Conservation (phyloP, 2,797 vertebrate species). For the Phataginus tetradactyla region DNA sequence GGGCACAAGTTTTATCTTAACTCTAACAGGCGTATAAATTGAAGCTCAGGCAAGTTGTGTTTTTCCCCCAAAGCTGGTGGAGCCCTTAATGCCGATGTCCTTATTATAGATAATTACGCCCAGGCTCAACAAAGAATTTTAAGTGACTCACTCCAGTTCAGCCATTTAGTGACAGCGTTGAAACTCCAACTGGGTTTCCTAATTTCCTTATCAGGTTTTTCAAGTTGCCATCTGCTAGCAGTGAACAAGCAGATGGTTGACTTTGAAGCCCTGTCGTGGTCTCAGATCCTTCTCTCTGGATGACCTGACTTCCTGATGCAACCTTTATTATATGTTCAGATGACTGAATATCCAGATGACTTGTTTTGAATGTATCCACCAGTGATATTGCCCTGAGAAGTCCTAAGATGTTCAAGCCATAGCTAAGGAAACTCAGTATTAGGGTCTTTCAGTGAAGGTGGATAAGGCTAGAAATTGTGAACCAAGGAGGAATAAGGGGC, state of each 20-base stretch:
- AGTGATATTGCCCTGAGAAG: not conserved
- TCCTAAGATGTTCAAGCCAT: not conserved
- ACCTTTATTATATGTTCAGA: not conserved
- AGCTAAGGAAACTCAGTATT: not conserved
- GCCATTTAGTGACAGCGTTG: not conserved
- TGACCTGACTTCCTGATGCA: not conserved
- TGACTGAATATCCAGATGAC: not conserved
- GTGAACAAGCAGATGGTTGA: not conserved
- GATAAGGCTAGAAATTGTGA: not conserved
- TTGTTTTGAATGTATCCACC: not conserved
- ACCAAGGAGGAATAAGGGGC: not conserved
- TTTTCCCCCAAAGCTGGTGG: not conserved
- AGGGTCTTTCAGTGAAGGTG: not conserved
- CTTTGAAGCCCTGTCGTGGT: slow-evolving; percentile 21
- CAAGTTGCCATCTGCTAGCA: slow-evolving; percentile 49
- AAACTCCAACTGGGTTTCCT: not conserved
- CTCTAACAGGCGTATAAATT: not conserved
- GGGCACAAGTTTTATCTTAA: not conserved
- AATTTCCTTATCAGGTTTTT: slow-evolving; percentile 55
- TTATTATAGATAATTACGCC: slow-evolving; percentile 32
- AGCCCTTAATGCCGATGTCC: not conserved
- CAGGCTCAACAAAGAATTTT: not conserved
- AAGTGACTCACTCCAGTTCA: slow-evolving; percentile 38
- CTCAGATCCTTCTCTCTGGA: not conserved
- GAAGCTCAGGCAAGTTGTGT: not conserved